A percentile compares a stretch with the other conserved stretches of the same genome.
Conservation (phyloP, 2,888 invertebrate species). For the Plebejus melissa region DNA sequence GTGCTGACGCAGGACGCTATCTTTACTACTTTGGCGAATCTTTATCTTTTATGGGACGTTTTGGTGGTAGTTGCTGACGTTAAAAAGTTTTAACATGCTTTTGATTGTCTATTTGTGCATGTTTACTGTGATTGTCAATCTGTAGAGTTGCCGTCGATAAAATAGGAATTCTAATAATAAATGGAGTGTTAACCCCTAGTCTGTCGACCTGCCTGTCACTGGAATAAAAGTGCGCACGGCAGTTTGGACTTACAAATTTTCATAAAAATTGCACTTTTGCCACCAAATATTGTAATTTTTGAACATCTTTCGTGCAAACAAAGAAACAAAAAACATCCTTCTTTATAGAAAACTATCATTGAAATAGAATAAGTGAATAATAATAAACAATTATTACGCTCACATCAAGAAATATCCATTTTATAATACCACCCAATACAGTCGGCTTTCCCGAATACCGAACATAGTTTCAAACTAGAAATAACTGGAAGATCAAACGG, state of each 20-base stretch:
- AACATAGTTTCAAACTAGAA: slow-evolving; percentile 1
- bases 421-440: background rate
- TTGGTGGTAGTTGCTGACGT: slow-evolving; percentile 63
- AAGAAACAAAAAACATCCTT: too few relatives aligned
- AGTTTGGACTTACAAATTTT: too few relatives aligned
- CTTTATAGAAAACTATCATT: too few relatives aligned
- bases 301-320: too few relatives aligned
- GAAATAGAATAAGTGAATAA: background rate
- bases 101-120: slow-evolving; percentile 41
- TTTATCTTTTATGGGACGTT: slow-evolving; percentile 73
- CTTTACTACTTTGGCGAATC: slow-evolving; percentile 58
- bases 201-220: too few relatives aligned
- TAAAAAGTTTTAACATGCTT: slow-evolving; percentile 66
- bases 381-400: background rate
- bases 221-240: too few relatives aligned
- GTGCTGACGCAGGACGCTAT: slow-evolving; percentile 66
- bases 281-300: too few relatives aligned
- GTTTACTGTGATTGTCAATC: background rate
- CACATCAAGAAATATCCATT: background rate
- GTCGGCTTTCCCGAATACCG: background rate
- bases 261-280: too few relatives aligned
- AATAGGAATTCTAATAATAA: too few relatives aligned
- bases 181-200: too few relatives aligned
- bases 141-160: background rate
- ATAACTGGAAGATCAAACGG: slow-evolving; percentile 14